phyloP scores from a whole-genome alignment of 2,797 vertebrate genomes.

The Spinus pinus region DNA sequence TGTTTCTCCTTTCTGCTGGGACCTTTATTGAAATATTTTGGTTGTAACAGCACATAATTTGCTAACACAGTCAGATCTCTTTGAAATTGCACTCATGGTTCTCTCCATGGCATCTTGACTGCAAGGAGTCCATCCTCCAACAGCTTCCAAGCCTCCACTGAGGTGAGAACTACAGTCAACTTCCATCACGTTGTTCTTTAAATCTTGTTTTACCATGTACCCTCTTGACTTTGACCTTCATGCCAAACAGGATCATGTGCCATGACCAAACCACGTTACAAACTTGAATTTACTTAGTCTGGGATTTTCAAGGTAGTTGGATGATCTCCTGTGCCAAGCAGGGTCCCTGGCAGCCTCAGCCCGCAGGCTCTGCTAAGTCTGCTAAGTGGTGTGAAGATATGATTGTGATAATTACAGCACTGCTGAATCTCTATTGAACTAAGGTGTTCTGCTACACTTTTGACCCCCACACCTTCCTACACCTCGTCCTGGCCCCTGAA shows the following conservation, averaged over 20 bases:
- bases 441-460: neutral
- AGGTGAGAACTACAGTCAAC: neutral
- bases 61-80: neutral
- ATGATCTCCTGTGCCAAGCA: neutral
- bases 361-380: neutral
- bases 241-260: neutral
- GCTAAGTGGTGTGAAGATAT: neutral
- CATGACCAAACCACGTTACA: neutral
- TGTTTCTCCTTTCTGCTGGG: neutral
- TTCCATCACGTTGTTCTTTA: neutral
- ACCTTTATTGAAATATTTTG: neutral
- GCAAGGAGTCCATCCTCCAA: neutral
- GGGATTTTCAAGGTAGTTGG: neutral
- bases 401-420: neutral
- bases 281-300: neutral
- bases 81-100: neutral
- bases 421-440: neutral
- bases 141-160: neutral
- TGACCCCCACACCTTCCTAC: neutral
- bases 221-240: neutral
- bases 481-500: neutral
- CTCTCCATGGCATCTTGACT: neutral
- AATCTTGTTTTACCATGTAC: neutral
- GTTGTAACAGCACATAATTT: neutral
- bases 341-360: neutral